A percentile compares a stretch with the other conserved stretches of the same genome.
Evolutionary conservation across 1,140 invertebrate genomes (phyloP).

Genomic region (Protaetia brevitarsis): DNA sequence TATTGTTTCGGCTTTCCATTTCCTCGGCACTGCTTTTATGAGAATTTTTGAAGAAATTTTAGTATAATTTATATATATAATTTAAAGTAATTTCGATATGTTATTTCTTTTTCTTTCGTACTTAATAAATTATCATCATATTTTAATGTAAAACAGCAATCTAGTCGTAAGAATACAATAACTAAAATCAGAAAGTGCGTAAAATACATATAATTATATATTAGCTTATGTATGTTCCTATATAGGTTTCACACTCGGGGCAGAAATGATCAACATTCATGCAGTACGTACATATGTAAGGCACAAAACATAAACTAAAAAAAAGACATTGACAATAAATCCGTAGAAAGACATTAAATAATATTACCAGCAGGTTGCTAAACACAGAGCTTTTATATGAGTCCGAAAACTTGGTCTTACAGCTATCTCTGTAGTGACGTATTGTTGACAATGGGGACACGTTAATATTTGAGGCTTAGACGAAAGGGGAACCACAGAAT

Average conservation of each 20-base stretch:
- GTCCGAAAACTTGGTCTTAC: constrained; percentile 30
- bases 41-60: too few relatives aligned
- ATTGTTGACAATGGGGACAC: constrained; percentile 31
- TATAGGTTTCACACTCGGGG: constrained; percentile 33
- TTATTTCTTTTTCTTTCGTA: too few relatives aligned
- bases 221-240: constrained; percentile 28
- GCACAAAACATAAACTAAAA: constrained; percentile 31
- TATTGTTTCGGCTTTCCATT: too few relatives aligned
- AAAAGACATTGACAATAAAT: background rate
- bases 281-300: constrained; percentile 30
- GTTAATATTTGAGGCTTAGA: constrained; percentile 31
- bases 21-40: too few relatives aligned
- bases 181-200: too few relatives aligned
- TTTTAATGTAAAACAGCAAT: too few relatives aligned
- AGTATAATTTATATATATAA: too few relatives aligned
- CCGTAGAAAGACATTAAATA: background rate
- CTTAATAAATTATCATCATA: too few relatives aligned
- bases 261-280: constrained; percentile 36
- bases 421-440: constrained; percentile 33
- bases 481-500: constrained; percentile 24
- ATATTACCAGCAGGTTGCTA: constrained; percentile 29
- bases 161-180: too few relatives aligned
- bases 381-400: constrained; percentile 27
- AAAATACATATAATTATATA: too few relatives aligned
- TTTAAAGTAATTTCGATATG: too few relatives aligned